Percentiles rank a stretch among this genome's conserved stretches.
These are phyloP conservation scores for Halictus rubicundus DNA, from an alignment of 1,140 invertebrate genomes.

Conservation along the genomic window DNA sequence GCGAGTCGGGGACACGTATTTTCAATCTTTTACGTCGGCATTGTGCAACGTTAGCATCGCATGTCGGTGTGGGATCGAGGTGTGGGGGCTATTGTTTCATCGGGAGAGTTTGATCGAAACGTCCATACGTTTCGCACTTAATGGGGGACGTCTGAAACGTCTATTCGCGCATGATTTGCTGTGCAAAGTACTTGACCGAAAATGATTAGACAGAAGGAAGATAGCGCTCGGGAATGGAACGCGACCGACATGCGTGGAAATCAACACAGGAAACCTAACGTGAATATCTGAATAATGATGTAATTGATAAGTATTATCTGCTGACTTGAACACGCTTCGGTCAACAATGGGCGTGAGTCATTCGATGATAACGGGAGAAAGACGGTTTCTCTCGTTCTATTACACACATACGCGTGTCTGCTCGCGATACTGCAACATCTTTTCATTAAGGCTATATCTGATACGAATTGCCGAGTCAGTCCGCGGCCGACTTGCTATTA, in stretches of 20 bases:
- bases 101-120: no score
- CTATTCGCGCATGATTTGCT: neutral
- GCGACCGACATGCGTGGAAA: neutral
- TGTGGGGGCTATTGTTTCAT: no score
- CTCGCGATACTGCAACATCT: no score
- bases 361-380: constrained; percentile 1
- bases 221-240: neutral
- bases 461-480: no score
- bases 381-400: neutral
- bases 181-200: neutral
- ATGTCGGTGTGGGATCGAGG: no score
- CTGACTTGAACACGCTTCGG: constrained; percentile 6
- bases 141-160: no score
- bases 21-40: no score
- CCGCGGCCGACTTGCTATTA: no score
- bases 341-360: constrained; percentile 51
- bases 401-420: neutral
- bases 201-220: neutral
- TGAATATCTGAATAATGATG: constrained; percentile 30
- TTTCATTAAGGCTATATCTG: no score
- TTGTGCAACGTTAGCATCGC: no score
- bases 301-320: constrained; percentile 50
- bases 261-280: neutral
- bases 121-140: no score
- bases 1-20: no score